Percentiles rank a stretch among this genome's conserved stretches.
phyloP scores from a whole-genome alignment of 2,113 vertebrate species.

The Ondatra zibethicus region DNA sequence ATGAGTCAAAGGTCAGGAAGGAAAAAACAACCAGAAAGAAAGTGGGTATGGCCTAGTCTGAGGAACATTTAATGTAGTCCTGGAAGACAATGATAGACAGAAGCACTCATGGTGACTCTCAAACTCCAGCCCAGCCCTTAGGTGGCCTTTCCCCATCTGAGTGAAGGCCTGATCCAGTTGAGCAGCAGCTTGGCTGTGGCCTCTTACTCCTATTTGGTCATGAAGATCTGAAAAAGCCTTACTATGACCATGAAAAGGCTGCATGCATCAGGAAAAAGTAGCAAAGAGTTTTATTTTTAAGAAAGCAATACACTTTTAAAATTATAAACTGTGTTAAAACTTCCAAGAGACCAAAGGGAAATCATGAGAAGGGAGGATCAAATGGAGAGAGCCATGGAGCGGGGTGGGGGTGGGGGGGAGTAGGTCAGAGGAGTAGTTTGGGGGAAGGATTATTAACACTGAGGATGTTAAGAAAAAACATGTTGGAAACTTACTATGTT shows the following conservation, averaged over 20 bases:
- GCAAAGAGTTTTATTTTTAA: conserved; percentile 15
- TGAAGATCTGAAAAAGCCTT: neutral
- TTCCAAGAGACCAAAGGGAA: neutral
- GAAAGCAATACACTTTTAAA: neutral
- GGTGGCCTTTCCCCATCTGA: neutral
- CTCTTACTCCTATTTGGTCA: neutral
- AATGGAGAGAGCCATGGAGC: neutral
- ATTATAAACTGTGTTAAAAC: neutral
- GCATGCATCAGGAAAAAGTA: conserved; percentile 11
- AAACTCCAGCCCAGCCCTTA: neutral
- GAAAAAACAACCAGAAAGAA: neutral
- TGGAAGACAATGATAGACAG: neutral
- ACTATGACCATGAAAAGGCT: neutral
- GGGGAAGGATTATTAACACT: neutral
- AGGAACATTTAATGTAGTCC: neutral
- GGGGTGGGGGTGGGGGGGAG: too few species aligned
- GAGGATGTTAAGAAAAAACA: neutral
- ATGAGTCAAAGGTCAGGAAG: neutral
- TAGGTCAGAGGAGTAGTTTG: neutral
- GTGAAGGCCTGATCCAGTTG: neutral
- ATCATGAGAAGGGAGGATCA: neutral
- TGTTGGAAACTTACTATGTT: neutral
- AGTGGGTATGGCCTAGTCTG: neutral
- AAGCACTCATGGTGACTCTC: neutral
- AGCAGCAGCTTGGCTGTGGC: too few species aligned